Base-by-base conservation (phyloP, 1,140 invertebrate genomes). In the Drosophila lowei region DNA sequence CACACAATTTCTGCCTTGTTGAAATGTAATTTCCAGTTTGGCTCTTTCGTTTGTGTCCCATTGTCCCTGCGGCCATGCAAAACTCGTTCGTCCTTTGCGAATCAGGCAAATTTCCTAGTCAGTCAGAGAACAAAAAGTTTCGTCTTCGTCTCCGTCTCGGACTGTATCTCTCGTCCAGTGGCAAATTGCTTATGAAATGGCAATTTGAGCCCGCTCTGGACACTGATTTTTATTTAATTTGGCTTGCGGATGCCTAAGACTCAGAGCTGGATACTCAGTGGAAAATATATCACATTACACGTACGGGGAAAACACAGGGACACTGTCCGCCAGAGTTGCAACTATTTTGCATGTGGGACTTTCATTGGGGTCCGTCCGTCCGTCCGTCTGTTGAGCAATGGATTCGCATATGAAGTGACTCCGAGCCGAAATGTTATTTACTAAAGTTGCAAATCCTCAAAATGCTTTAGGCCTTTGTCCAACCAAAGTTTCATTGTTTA, bases 181-280 rank as follows among this genome's bases (percentile, higher is more conserved):
- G 77, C 71, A 89, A 89, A 90, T 90, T 89, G 86, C 79, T 90
- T 90, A 89, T 89, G 77, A 89, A 89, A 89, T 89, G 90, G 80
- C 75, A 81, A 90, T 89, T 80, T 86, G 67, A 73, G 77, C 67
- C 80, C 67, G 70, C 77, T 86, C 80, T 56, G 72, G 76, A 79
- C 67, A 73, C 77, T 86, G 80, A 84, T 84, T 84, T 84, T 84
- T 86, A 84, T 86, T 84, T 85, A 85, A 85, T 86, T 85, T 86
- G 56, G 67, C 67, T 81, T 72, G 74, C 79, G 75, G 78, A 52
- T 49, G 46, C 61, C 58, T 53, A 56, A 61, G 42, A 49, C 53
- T 77, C 47, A 46, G 15, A 42, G 16, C 13, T 11, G 38, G 50
- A 25, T 25, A 48, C 16, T 11, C 44, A 47, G 58, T 73, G 64